Percentiles rank a stretch among this genome's conserved stretches.
These are phyloP conservation scores for Caenorhabditis wallacei DNA, from an alignment of 2,888 invertebrate species.

Conservation along the genomic window DNA sequence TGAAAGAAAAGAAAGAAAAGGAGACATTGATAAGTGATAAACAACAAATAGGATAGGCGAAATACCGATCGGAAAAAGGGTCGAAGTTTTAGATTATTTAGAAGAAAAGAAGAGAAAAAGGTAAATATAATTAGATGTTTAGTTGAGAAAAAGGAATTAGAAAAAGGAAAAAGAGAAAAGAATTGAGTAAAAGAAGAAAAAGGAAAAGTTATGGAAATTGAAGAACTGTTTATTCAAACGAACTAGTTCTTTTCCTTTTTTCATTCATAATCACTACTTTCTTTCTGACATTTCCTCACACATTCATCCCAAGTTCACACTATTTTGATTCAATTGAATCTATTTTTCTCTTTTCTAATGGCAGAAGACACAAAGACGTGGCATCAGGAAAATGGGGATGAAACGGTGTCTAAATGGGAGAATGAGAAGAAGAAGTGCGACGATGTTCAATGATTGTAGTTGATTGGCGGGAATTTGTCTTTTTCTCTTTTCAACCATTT, in stretches of 20 bases:
- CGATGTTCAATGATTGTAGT: constrained; percentile 42
- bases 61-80: constrained; percentile 33
- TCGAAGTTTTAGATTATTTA: constrained; percentile 15
- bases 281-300: constrained; percentile 22
- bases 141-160: constrained; percentile 19
- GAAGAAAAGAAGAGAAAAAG: constrained; percentile 2
- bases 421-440: constrained; percentile 3
- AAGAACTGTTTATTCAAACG: constrained; percentile 38
- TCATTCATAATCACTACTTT: constrained; percentile 47
- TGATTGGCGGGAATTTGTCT: constrained; percentile 63
- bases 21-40: constrained; percentile 63
- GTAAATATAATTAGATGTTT: constrained; percentile 58
- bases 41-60: constrained; percentile 57
- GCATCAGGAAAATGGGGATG: constrained; percentile 16
- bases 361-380: constrained; percentile 52
- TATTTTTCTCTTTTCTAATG: background rate
- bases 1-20: constrained; percentile 13
- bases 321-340: background rate
- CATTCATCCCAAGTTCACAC: constrained; percentile 24
- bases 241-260: constrained; percentile 38
- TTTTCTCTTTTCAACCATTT: constrained; percentile 42
- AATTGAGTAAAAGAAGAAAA: constrained; percentile 12
- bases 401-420: constrained; percentile 3
- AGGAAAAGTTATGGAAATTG: constrained; percentile 36
- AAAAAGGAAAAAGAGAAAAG: constrained; percentile 7